phyloP scores from a whole-genome alignment of 2,888 invertebrate species.

The Shargacucullia verbasci region DNA sequence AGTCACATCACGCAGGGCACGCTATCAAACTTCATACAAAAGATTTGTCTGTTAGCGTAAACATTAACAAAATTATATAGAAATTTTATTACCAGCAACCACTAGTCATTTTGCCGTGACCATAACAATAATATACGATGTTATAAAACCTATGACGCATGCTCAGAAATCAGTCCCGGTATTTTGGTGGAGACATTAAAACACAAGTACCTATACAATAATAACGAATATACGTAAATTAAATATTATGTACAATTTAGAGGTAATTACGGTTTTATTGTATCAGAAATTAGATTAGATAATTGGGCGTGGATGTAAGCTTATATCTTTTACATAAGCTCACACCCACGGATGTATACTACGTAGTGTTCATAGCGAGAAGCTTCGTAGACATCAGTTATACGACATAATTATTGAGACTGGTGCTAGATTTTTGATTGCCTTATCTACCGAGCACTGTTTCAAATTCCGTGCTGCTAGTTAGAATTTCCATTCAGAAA shows the following conservation, averaged over 20 bases:
- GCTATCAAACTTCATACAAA: conserved; percentile 22
- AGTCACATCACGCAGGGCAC: conserved; percentile 27
- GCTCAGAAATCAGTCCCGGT: conserved; percentile 48
- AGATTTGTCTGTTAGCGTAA: conserved; percentile 46
- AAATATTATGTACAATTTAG: conserved; percentile 20
- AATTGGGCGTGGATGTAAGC: conserved; percentile 7
- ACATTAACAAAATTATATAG: conserved; percentile 49
- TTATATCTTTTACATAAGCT: neutral
- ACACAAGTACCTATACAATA: conserved; percentile 15
- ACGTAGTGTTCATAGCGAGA: too few relatives aligned
- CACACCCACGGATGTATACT: too few relatives aligned
- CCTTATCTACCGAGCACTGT: too few relatives aligned
- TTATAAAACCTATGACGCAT: conserved; percentile 62
- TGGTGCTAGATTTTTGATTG: too few relatives aligned
- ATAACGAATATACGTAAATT: conserved; percentile 17
- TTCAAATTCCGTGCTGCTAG: too few relatives aligned
- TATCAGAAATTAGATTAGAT: conserved; percentile 12
- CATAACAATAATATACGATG: conserved; percentile 61
- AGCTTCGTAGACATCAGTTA: too few relatives aligned
- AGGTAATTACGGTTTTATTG: conserved; percentile 7
- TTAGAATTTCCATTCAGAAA: too few relatives aligned
- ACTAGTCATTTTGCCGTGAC: conserved; percentile 54
- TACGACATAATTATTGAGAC: too few relatives aligned
- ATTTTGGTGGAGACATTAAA: conserved; percentile 45
- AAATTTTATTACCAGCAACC: conserved; percentile 50